A percentile compares a stretch with the other conserved stretches of the same genome.
These are phyloP conservation scores for Crematogaster levior DNA, from an alignment of 2,888 invertebrate genomes.

Conservation along the genomic window DNA sequence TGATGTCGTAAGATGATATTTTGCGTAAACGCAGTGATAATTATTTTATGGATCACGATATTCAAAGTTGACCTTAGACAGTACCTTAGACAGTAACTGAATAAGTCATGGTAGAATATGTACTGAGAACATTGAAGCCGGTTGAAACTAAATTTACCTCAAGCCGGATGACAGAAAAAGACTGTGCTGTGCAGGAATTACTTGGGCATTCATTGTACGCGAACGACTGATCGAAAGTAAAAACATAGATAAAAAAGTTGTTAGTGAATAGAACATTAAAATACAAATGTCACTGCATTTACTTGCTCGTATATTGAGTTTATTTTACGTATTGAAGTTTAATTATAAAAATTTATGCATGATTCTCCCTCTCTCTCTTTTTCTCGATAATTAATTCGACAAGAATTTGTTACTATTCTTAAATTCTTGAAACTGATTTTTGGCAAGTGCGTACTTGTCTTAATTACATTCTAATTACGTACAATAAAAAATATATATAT, in stretches of 20 bases:
- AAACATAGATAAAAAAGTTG: neutral
- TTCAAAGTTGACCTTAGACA: constrained; percentile 21
- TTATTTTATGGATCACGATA: constrained; percentile 3
- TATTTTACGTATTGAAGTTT: neutral
- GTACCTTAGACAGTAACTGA: constrained; percentile 65
- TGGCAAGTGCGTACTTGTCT: neutral
- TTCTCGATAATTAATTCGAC: neutral
- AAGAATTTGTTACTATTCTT: neutral
- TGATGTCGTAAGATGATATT: constrained; percentile 9
- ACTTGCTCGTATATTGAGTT: neutral
- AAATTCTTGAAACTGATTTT: neutral
- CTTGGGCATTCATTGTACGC: constrained; percentile 21
- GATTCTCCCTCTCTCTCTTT: neutral
- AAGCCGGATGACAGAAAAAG: constrained; percentile 69
- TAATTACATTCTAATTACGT: neutral
- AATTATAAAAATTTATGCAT: neutral
- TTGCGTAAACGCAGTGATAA: neutral
- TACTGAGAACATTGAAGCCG: constrained; percentile 80
- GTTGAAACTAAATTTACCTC: constrained; percentile 85
- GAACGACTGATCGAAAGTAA: neutral
- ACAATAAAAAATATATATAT: neutral
- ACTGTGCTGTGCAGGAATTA: constrained; percentile 32
- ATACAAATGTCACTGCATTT: constrained; percentile 1
- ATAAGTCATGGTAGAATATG: constrained; percentile 78
- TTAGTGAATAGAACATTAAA: neutral